Evolutionary conservation across 2,113 vertebrate species (phyloP).

Genomic region (mouse (Mus musculus)): GRCm39 chr15:92152001-92152500

Average conservation of each 20-base stretch:
- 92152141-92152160: background rate
- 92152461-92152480: background rate
- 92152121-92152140: background rate
- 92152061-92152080: background rate
- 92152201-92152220: background rate
- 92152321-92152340: too few species aligned
- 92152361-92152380: background rate
- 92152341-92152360: too few species aligned
- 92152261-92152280: background rate
- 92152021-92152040: background rate
- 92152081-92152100: background rate
- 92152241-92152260: background rate
- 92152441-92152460: background rate
- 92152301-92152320: too few species aligned
- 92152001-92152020: too few species aligned
- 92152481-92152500: background rate
- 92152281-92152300: too few species aligned
- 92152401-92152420: background rate
- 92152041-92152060: background rate
- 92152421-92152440: background rate
- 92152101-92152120: background rate
- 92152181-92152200: background rate
- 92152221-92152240: slow-evolving; percentile 3
- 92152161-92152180: background rate
- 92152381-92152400: background rate